These are phyloP conservation scores for Trachythela sp. DNA, from an alignment of 64 coral and sea anemone genomes.

Conservation along the genomic window DNA sequence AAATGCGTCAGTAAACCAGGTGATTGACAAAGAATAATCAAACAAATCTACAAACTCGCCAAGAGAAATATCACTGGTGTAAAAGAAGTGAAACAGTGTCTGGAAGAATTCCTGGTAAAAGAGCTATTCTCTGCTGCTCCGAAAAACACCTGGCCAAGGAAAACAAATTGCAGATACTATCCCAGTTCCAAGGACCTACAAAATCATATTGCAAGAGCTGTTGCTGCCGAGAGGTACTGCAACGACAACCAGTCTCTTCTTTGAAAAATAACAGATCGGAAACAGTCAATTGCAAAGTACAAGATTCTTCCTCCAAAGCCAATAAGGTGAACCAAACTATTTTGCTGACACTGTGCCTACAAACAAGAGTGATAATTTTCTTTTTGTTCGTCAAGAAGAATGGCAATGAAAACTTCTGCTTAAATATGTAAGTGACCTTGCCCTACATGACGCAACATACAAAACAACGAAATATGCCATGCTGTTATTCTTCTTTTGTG, in stretches of 20 bases:
- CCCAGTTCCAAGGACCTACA: conserved; percentile 39
- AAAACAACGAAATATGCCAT: conserved; percentile 63
- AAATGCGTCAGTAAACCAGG: conserved; percentile 7
- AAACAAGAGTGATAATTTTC: conserved; percentile 3
- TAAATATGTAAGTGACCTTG: background rate
- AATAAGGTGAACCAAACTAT: background rate
- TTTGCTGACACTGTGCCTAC: background rate
- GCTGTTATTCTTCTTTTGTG: conserved; percentile 62
- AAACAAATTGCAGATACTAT: conserved; percentile 38
- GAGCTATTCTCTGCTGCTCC: background rate
- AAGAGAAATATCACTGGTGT: background rate
- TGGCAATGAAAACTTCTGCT: conserved; percentile 15
- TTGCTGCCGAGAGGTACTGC: background rate
- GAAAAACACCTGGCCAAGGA: background rate
- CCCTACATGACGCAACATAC: conserved; percentile 33
- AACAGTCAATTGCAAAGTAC: background rate
- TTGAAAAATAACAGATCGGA: conserved; percentile 27
- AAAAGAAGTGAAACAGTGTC: conserved; percentile 7
- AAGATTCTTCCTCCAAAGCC: conserved; percentile 40
- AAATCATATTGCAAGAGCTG: conserved; percentile 44
- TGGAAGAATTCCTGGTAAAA: conserved; percentile 32
- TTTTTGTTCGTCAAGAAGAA: conserved; percentile 10
- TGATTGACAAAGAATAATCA: conserved; percentile 36
- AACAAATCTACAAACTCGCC: background rate
- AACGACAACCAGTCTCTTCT: conserved; percentile 26